These are phyloP conservation scores for Chironomus riparius DNA, from an alignment of 2,888 invertebrate genomes.

Conservation along the genomic window DNA sequence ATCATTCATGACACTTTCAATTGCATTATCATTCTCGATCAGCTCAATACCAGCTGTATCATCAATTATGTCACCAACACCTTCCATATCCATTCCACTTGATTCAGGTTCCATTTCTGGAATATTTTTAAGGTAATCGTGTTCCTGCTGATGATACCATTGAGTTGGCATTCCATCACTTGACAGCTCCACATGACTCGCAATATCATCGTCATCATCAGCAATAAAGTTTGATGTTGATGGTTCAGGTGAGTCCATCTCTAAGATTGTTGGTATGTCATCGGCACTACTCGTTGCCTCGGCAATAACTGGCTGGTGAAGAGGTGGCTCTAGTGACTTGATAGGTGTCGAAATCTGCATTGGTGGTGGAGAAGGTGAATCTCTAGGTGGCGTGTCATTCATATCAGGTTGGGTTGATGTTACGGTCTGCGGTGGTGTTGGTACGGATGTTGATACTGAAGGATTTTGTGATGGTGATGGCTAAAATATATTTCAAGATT, in stretches of 20 bases:
- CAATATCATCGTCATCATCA: conserved; percentile 12
- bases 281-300: conserved; percentile 23
- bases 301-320: conserved; percentile 12
- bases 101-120: conserved; percentile 6
- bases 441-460: conserved; percentile 15
- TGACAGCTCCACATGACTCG: conserved; percentile 8
- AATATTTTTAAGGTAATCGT: conserved; percentile 16
- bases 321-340: not conserved
- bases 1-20: not conserved
- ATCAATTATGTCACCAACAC: not conserved
- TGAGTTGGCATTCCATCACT: conserved; percentile 14
- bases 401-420: conserved; percentile 6
- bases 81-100: conserved; percentile 16
- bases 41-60: not conserved
- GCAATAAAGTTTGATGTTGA: not conserved
- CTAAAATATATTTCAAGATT: not conserved
- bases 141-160: conserved; percentile 25
- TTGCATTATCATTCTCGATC: conserved; percentile 10
- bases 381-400: not conserved
- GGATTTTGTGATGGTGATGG: conserved; percentile 13
- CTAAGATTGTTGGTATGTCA: not conserved
- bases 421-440: conserved; percentile 11
- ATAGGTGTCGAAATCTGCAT: not conserved
- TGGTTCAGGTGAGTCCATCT: not conserved
- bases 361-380: not conserved